Evolutionary conservation across 2,888 invertebrate species (phyloP).

Genomic region (Pseudococcus viburni): DNA sequence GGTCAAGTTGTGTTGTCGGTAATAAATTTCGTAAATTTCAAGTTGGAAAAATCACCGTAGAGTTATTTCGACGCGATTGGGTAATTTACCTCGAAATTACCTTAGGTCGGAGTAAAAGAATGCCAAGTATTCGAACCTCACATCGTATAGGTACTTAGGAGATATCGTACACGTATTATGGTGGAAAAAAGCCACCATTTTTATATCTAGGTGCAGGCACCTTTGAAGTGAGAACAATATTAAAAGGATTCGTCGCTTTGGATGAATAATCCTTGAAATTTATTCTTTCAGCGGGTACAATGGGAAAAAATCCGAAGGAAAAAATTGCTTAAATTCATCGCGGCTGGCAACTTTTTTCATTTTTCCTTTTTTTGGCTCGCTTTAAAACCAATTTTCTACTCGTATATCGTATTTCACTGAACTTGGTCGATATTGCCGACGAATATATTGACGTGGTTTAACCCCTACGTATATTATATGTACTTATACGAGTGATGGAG

Average conservation of each 20-base stretch:
- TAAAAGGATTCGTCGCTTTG: not conserved
- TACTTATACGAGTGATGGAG: not conserved
- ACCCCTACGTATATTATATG: not conserved
- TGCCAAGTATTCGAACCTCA: no score
- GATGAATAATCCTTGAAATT: not conserved
- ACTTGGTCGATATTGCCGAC: constrained; percentile 19
- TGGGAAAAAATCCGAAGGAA: not conserved
- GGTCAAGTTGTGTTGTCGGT: constrained; percentile 40
- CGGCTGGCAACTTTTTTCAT: not conserved
- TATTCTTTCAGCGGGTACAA: not conserved
- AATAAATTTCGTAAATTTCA: constrained; percentile 41
- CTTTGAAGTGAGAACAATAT: not conserved
- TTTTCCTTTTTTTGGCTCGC: constrained; percentile 5
- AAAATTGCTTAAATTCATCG: constrained; percentile 10
- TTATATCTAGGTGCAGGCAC: no score
- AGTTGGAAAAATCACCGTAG: not conserved
- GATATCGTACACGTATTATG: no score
- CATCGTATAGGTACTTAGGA: no score
- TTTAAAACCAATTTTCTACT: constrained; percentile 7
- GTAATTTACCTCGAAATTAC: not conserved
- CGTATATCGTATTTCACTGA: not conserved
- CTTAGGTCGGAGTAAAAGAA: no score
- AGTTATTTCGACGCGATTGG: not conserved
- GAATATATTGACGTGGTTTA: constrained; percentile 7
- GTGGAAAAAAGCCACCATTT: no score